Conservation (phyloP, 1,140 invertebrate genomes). For the Radopholus similis region DNA sequence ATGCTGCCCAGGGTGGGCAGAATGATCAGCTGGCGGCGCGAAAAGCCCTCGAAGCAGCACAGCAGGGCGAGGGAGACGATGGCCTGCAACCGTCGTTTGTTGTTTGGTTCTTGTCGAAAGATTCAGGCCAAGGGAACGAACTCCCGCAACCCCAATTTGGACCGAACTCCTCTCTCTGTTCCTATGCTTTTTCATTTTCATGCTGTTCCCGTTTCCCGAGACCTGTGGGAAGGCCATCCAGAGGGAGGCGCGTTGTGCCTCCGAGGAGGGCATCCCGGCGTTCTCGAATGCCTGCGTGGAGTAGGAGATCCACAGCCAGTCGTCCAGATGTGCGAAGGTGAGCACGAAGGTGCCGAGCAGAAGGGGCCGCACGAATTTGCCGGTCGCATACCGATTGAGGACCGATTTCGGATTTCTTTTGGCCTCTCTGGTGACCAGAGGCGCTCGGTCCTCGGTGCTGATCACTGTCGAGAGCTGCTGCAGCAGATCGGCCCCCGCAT, state of each 20-base stretch:
- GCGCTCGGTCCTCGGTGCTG: background rate
- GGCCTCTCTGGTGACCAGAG: background rate
- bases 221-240: slow-evolving; percentile 39
- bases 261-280: slow-evolving; percentile 19
- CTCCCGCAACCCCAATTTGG: background rate
- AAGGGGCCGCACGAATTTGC: slow-evolving; percentile 36
- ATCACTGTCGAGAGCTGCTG: slow-evolving; percentile 1
- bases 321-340: slow-evolving; percentile 44
- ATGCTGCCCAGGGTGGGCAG: slow-evolving; percentile 40
- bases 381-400: slow-evolving; percentile 31
- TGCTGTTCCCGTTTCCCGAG: background rate
- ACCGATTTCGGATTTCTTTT: background rate
- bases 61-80: slow-evolving; percentile 32
- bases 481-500: slow-evolving; percentile 12
- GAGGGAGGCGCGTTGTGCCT: slow-evolving; percentile 29
- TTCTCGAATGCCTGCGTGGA: slow-evolving; percentile 47
- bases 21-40: slow-evolving; percentile 33
- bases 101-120: too few relatives aligned
- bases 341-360: slow-evolving; percentile 39
- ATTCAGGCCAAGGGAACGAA: background rate
- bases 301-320: slow-evolving; percentile 50
- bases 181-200: background rate
- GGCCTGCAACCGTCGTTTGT: slow-evolving; percentile 1
- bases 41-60: slow-evolving; percentile 43
- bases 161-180: background rate